Evolutionary conservation across 2,888 invertebrate genomes (phyloP), one percentile per base, ranked within the genome.

Genomic region (Drosophila mimetica): DNA sequence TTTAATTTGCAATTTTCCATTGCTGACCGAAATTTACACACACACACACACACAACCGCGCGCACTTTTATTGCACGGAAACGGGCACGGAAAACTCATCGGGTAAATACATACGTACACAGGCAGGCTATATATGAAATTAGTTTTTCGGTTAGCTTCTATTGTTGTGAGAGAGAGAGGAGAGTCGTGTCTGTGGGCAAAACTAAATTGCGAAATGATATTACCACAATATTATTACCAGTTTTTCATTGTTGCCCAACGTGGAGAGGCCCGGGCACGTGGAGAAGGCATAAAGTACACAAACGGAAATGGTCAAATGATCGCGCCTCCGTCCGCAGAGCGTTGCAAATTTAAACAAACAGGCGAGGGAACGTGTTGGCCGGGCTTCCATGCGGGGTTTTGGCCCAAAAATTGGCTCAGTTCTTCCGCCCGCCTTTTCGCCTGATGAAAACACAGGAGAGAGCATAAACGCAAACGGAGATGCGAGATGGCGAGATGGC

Each of bases 161-260:
- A 57, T 52, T 69, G 58, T 69, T 70, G 53, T 34, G 25, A 25
- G 25, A 22, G 22, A 22, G 1, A 5, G 22, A 25, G 25, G 50
- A 25, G 50, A 37, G 55, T 54, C 44, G 50, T 32, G 51, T 28
- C 41, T 64, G 60, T 46, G 74, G 53, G 54, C 42, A 59, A 60
- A 75, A 76, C 69, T 69, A 76, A 76, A 71, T 76, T 76, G 71
- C 75, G 47, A 78, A 78, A 76, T 75, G 78, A 76, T 78, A 76
- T 75, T 78, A 75, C 64, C 78, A 76, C 67, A 71, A 66, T 54
- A 77, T 69, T 75, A 65, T 67, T 61, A 58, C 67, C 55, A 70
- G 64, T 70, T 74, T 74, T 70, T 57, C 71, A 71, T 71, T 71
- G 64, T 72, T 58, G 64, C 47, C 37, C 34, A 46, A 25, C 25